These are phyloP conservation scores for Brachionus manjavacas DNA, from an alignment of 1,140 invertebrate genomes.

Conservation along the genomic window DNA sequence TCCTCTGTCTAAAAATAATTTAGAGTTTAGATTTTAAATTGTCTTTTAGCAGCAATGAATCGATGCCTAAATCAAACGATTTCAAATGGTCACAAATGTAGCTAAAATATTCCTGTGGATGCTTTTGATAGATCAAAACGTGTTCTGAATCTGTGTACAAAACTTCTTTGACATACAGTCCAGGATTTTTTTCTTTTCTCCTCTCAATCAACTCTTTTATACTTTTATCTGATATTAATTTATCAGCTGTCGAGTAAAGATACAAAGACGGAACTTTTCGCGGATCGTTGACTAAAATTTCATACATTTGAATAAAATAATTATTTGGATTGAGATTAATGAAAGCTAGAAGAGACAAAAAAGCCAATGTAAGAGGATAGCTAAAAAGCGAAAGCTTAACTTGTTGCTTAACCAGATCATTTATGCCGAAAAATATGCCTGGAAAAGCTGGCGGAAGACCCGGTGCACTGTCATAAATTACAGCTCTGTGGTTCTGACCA, in stretches of 20 bases:
- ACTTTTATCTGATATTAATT: background rate
- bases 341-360: background rate
- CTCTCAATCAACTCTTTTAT: background rate
- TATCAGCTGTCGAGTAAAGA: conserved; percentile 32
- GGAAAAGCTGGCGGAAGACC: background rate
- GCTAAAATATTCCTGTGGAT: conserved; percentile 9
- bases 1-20: background rate
- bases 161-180: background rate
- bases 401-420: background rate
- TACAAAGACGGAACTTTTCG: background rate
- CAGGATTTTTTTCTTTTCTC: background rate
- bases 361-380: background rate
- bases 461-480: conserved; percentile 28
- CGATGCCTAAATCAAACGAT: background rate
- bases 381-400: background rate
- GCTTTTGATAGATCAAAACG: conserved; percentile 30
- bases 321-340: background rate
- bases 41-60: background rate
- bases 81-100: background rate
- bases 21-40: conserved; percentile 3
- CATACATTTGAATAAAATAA: background rate
- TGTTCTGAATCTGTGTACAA: conserved; percentile 2
- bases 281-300: background rate
- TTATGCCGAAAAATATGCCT: background rate
- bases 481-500: background rate